Percentiles rank a stretch among this genome's conserved stretches.
Conservation (phyloP, 2,797 vertebrate genomes). For the Lophura swinhoii region DNA sequence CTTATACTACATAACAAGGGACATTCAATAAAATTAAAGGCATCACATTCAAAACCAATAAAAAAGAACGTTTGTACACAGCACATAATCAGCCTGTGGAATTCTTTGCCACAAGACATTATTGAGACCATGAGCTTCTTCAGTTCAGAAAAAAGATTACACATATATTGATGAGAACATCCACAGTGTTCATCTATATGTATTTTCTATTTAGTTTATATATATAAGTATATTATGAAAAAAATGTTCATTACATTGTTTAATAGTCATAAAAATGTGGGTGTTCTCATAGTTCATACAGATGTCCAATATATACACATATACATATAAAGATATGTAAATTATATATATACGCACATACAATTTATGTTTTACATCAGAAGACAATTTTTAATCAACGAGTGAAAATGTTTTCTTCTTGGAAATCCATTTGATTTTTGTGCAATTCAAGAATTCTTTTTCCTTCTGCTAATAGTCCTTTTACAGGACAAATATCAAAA, state of each 20-base stretch:
- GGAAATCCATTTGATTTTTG: neutral
- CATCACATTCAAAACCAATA: conserved; percentile 57
- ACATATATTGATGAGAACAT: conserved; percentile 62
- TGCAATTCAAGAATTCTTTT: neutral
- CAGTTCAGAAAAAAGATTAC: conserved; percentile 41
- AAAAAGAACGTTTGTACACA: conserved; percentile 62
- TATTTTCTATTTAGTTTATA: neutral
- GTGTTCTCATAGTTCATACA: conserved; percentile 64
- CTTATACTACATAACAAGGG: conserved; percentile 31
- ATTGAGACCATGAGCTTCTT: conserved; percentile 42
- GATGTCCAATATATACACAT: conserved; percentile 54
- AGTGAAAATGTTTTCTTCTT: neutral
- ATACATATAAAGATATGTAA: conserved; percentile 46
- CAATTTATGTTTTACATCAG: conserved; percentile 21
- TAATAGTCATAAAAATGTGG: conserved; percentile 30
- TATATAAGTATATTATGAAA: neutral
- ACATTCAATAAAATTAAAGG: conserved; percentile 59
- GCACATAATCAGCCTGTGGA: conserved; percentile 41
- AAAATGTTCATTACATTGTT: neutral
- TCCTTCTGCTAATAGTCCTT: neutral
- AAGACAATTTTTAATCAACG: conserved; percentile 37
- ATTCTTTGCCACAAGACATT: conserved; percentile 27
- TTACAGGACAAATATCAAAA: neutral
- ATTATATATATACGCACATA: conserved; percentile 58
- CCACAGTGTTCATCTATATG: neutral